These are phyloP conservation scores for Dipodomys ordii DNA, from an alignment of 2,113 vertebrate genomes.

Conservation along the genomic window DNA sequence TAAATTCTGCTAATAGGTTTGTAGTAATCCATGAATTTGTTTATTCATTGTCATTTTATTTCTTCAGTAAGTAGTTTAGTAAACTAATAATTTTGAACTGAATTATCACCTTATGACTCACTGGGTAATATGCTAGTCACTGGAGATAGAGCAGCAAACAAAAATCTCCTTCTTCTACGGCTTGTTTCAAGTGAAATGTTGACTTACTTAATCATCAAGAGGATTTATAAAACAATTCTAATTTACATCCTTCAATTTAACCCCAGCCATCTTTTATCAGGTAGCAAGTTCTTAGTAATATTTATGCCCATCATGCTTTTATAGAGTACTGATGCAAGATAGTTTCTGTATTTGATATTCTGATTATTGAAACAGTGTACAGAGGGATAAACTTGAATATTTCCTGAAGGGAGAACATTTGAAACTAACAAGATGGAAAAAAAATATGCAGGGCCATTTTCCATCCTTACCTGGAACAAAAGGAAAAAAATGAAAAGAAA, in stretches of 20 bases:
- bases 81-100: slow-evolving; percentile 10
- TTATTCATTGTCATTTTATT: background rate
- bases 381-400: background rate
- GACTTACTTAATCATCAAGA: background rate
- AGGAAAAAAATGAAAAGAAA: background rate
- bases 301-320: background rate
- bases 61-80: background rate
- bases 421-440: slow-evolving; percentile 14
- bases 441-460: background rate
- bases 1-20: background rate
- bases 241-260: slow-evolving; percentile 30
- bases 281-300: background rate
- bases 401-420: background rate
- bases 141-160: background rate
- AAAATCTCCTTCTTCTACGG: background rate
- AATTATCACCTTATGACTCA: background rate
- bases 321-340: background rate
- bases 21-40: background rate
- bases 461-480: background rate
- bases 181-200: background rate
- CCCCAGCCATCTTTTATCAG: background rate
- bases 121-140: background rate
- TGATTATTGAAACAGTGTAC: background rate
- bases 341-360: slow-evolving; percentile 2
- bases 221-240: background rate